Evolutionary conservation across 2,888 invertebrate genomes (phyloP), one percentile per base, ranked within the genome.

Genomic region (Fissipunctia ypsillon): DNA sequence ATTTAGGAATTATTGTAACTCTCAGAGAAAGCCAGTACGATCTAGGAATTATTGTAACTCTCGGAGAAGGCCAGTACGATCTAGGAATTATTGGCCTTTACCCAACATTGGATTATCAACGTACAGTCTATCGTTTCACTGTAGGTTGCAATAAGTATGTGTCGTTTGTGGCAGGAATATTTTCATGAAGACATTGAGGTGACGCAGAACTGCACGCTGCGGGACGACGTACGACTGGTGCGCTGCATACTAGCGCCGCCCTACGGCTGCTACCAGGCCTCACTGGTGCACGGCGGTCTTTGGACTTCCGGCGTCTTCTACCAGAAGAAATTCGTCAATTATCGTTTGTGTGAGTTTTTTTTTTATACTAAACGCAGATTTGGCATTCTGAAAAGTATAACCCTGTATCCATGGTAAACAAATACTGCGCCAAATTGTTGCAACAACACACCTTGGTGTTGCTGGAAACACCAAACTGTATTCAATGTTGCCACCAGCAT

Each of bases 251-350:
- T 89, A 70, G 59, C 67, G 6, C 77, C 82, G 56, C 64, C 76
- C 16, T 63, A 57, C 41, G 90, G 83, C 60, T 81, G 84, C 76
- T 90, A 91, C 88, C 59, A 31, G 25, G 78, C 89, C 48, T 25
- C n/a, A 43, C 75, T 93, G 61, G 9, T 0, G 43, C 88, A 91
- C 75, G 28, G 22, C n/a, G 91, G 91, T n/a, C 88, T 90, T 25
- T 94, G 94, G 94, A 67, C 41, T 38, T n/a, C 72, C 28, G 87
- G 87, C 61, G 0, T 72, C 31, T 84, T 87, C 78, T 1, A 19
- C 28, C 6, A 52, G 0, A 78, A 81, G 19, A 72, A 60, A 16
- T 35, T 31, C 54, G 48, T 71, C 1, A n/a, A 41, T 4, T 71
- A 54, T 10, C 12, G 45, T 35, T 90, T 90, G 80, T 85, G 93